phyloP scores from a whole-genome alignment of 2,113 vertebrate genomes.

The Pterophyllum scalare region DNA sequence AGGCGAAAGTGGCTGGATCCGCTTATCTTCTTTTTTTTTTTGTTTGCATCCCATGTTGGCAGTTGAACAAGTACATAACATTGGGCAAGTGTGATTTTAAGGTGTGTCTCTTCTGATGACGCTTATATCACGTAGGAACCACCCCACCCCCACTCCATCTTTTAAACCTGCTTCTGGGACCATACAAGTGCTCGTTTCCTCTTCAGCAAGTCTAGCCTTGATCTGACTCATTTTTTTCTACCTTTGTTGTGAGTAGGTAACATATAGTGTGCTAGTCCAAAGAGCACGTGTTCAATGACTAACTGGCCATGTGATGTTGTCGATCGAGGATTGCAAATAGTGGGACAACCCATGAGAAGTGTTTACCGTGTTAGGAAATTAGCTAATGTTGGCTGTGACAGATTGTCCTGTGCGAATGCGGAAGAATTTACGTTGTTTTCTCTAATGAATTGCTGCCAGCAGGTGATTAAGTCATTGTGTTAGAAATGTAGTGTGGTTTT shows the following conservation, averaged over 20 bases:
- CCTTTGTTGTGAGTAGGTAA: neutral
- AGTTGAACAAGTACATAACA: neutral
- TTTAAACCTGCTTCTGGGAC: neutral
- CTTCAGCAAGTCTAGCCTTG: neutral
- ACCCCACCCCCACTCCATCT: too few relatives aligned
- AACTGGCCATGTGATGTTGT: conserved; percentile 10
- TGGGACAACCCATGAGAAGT: conserved; percentile 4
- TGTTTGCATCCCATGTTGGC: neutral
- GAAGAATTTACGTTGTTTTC: neutral
- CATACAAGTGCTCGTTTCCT: conserved; percentile 10
- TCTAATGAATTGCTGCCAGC: neutral
- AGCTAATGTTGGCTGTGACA: neutral
- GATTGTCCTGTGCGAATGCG: neutral
- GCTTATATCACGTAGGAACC: neutral
- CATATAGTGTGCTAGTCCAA: neutral
- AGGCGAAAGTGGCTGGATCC: neutral
- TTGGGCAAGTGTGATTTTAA: neutral
- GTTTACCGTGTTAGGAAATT: neutral
- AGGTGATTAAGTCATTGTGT: neutral
- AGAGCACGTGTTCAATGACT: neutral
- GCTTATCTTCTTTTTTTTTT: neutral
- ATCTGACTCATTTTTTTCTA: neutral
- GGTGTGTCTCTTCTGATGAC: neutral
- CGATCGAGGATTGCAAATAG: neutral
- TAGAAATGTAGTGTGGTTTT: neutral